These are phyloP conservation scores for Palythoa grandiflora DNA, from an alignment of 92 coral and sea anemone genomes.

Conservation along the genomic window DNA sequence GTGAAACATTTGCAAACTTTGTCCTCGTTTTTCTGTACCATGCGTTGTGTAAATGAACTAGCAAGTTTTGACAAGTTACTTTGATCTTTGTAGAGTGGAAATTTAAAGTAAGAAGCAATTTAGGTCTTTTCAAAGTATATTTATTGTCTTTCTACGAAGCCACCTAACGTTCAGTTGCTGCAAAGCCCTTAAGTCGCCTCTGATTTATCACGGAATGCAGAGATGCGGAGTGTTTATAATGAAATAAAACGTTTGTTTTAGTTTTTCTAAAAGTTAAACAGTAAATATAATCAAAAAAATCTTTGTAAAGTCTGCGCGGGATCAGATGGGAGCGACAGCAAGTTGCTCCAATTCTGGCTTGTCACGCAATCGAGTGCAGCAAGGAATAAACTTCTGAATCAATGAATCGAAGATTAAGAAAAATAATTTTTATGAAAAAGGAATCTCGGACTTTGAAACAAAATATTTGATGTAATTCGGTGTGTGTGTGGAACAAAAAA, in stretches of 20 bases:
- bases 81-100: too few relatives aligned
- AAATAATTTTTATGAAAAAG: neutral
- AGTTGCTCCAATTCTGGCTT: neutral
- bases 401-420: neutral
- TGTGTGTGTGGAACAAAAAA: neutral
- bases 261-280: conserved; percentile 7
- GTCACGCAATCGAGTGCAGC: conserved; percentile 1
- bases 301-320: conserved; percentile 30
- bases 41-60: too few relatives aligned
- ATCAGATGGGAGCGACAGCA: conserved; percentile 13
- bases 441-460: neutral
- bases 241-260: too few relatives aligned
- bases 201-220: too few relatives aligned
- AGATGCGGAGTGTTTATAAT: too few relatives aligned
- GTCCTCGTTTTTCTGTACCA: too few relatives aligned
- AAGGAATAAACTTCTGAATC: neutral
- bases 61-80: too few relatives aligned
- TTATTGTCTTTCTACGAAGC: neutral
- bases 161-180: too few relatives aligned
- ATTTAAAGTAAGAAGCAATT: neutral
- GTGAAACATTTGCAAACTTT: too few relatives aligned
- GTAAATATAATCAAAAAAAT: neutral
- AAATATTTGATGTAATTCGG: too few relatives aligned
- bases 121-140: neutral
- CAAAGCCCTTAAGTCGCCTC: too few relatives aligned